Percentiles rank a stretch among this genome's conserved stretches.
phyloP scores from a whole-genome alignment of 2,888 invertebrate genomes.

The Anthrax anthrax region DNA sequence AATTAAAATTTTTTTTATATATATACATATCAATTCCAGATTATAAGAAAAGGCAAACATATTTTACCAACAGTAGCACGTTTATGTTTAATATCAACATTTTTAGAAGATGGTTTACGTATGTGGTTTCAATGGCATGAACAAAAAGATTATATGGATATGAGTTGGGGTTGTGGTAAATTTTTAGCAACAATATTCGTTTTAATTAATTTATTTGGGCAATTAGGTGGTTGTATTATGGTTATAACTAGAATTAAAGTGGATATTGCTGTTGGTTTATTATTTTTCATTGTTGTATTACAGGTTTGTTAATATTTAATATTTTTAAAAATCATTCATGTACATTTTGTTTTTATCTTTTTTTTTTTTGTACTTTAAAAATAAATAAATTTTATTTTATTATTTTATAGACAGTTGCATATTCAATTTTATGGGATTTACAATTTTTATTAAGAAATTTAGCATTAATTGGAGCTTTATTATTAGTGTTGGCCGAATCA shows the following conservation, averaged over 20 bases:
- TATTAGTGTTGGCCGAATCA: conserved; percentile 92
- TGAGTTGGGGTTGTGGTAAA: conserved; percentile 92
- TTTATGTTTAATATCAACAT: conserved; percentile 94
- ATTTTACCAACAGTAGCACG: conserved; percentile 91
- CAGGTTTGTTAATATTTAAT: conserved; percentile 48
- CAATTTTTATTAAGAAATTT: conserved; percentile 93
- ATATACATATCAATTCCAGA: conserved; percentile 38
- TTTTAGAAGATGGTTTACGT: conserved; percentile 95
- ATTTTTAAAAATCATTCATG: conserved; percentile 1
- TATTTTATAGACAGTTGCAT: conserved; percentile 65
- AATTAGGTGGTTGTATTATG: conserved; percentile 93
- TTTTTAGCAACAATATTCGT: conserved; percentile 92
- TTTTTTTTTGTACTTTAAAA: too few relatives aligned
- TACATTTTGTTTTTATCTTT: neutral
- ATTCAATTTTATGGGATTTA: conserved; percentile 96
- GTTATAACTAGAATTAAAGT: conserved; percentile 86
- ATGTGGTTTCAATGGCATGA: conserved; percentile 99
- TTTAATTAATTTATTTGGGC: conserved; percentile 86
- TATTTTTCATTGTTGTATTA: conserved; percentile 90
- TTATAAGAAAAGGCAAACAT: conserved; percentile 81
- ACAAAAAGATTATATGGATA: conserved; percentile 93
- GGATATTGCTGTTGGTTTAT: conserved; percentile 74
- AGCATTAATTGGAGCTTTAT: conserved; percentile 91
- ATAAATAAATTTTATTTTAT: conserved; percentile 6
- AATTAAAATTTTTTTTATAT: too few relatives aligned